Evolutionary conservation across 2,888 invertebrate genomes (phyloP), one percentile per base, ranked within the genome.

Genomic region (Rhamnusium bicolor): DNA sequence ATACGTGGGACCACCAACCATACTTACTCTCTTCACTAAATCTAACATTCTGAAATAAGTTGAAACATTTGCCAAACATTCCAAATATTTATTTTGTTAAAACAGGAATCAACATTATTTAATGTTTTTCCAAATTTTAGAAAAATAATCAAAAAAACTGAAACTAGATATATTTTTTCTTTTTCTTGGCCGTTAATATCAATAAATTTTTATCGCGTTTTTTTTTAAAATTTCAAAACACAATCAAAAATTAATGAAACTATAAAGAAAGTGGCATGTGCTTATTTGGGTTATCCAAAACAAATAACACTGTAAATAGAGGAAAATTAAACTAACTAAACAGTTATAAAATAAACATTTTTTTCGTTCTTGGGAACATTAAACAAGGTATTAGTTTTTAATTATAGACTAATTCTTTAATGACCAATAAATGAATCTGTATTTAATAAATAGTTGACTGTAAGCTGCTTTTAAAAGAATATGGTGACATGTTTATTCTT

Each of bases 11-110:
- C 77, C 78, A 21, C 81, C 84, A 60, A 84, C 78, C 79, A 82
- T 77, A 74, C 81, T 81, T 12, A 83, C 83, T 54, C 80, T 76
- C 75, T 83, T 85, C 77, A 85, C 84, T 70, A 85, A 78, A 73
- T 85, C 85, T 78, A 86, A 78, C 86, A 85, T 85, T 63, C 61
- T 76, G 27, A 10, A 21, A 46, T 1, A 8, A 32, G 29, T 32
- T 12, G 16, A 19, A 18, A 58, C 10, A 32, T 32, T 16, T 7
- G 5, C 18, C 19, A 32, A 27, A 58, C 18, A 58, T 1, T 32
- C 14, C 16, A 7, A 21, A 51, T n/a, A 54, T n/a, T 21, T 12
- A 0, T 4, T n/a, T 4, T 12, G 24, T 24, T 24, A 24, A 24
- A 24, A 24, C 0, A n/a, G 7, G 12, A 3, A 14, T 8, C 27